Conservation (phyloP, 1,140 invertebrate species). For the Drosophila willistoni region DNA sequence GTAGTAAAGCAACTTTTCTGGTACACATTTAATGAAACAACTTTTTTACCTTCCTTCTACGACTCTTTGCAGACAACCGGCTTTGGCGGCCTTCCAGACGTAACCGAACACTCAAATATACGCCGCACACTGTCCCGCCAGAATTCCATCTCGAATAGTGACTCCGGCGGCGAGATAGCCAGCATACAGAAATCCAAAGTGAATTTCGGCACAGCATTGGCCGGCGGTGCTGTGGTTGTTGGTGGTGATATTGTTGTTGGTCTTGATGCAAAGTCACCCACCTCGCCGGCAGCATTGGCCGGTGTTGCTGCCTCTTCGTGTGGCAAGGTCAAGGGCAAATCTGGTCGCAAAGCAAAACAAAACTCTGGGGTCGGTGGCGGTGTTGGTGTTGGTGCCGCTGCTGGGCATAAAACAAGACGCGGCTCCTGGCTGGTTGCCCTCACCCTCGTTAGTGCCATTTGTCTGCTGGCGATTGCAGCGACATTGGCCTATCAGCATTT, state of each 20-base stretch:
- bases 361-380: conserved; percentile 8
- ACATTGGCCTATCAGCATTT: conserved; percentile 80
- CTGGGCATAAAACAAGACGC: conserved; percentile 60
- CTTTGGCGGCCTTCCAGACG: conserved; percentile 80
- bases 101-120: conserved; percentile 82
- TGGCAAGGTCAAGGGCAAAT: conserved; percentile 54
- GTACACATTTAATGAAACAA: conserved; percentile 72
- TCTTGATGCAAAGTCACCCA: conserved; percentile 65
- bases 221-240: conserved; percentile 56
- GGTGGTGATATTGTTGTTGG: conserved; percentile 62
- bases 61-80: conserved; percentile 76
- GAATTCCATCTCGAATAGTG: conserved; percentile 81
- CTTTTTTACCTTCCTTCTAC: conserved; percentile 30
- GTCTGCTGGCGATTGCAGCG: conserved; percentile 71
- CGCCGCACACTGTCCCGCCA: conserved; percentile 79
- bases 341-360: conserved; percentile 39
- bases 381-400: conserved; percentile 22
- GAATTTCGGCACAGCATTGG: conserved; percentile 64
- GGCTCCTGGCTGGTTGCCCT: conserved; percentile 72
- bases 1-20: not conserved
- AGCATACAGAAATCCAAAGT: conserved; percentile 81
- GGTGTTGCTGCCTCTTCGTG: conserved; percentile 29
- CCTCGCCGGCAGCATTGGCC: conserved; percentile 43
- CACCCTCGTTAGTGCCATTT: conserved; percentile 72
- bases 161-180: conserved; percentile 74